These are phyloP conservation scores for Megalonaias nervosa DNA, from an alignment of 1,140 invertebrate genomes.

Conservation along the genomic window DNA sequence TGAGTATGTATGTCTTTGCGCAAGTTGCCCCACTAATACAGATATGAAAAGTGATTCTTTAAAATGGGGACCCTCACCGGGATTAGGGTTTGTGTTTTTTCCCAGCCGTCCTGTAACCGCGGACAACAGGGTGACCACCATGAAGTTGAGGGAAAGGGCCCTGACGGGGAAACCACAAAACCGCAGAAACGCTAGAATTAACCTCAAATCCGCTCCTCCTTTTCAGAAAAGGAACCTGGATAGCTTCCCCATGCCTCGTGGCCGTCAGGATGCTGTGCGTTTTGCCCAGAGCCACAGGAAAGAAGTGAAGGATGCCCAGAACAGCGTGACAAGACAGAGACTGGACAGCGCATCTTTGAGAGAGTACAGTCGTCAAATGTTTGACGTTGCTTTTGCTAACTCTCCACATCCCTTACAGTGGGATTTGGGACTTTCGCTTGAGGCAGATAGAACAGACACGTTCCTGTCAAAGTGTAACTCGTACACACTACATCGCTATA, in stretches of 20 bases:
- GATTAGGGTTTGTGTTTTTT: too few relatives aligned
- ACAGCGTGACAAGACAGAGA: constrained; percentile 1
- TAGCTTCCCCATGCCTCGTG: constrained; percentile 25
- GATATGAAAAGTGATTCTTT: too few relatives aligned
- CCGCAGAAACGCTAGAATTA: not conserved
- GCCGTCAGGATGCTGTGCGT: constrained; percentile 13
- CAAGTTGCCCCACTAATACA: too few relatives aligned
- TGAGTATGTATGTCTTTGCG: too few relatives aligned
- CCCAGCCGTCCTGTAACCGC: too few relatives aligned
- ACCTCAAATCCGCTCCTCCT: constrained; percentile 18
- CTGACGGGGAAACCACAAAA: not conserved
- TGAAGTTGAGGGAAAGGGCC: constrained; percentile 13
- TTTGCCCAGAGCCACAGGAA: constrained; percentile 10
- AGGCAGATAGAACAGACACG: too few relatives aligned
- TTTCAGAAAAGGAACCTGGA: constrained; percentile 29
- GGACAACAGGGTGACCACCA: constrained; percentile 11
- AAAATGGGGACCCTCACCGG: too few relatives aligned
- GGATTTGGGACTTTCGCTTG: too few relatives aligned
- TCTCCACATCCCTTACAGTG: too few relatives aligned
- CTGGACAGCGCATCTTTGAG: constrained; percentile 19
- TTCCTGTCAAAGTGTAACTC: too few relatives aligned
- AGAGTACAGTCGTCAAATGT: constrained; percentile 31
- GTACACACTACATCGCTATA: not conserved
- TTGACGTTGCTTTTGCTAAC: constrained; percentile 16
- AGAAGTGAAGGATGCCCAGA: not conserved